Base-by-base conservation (phyloP, 2,113 vertebrate species). In the Pituophis catenifer region DNA sequence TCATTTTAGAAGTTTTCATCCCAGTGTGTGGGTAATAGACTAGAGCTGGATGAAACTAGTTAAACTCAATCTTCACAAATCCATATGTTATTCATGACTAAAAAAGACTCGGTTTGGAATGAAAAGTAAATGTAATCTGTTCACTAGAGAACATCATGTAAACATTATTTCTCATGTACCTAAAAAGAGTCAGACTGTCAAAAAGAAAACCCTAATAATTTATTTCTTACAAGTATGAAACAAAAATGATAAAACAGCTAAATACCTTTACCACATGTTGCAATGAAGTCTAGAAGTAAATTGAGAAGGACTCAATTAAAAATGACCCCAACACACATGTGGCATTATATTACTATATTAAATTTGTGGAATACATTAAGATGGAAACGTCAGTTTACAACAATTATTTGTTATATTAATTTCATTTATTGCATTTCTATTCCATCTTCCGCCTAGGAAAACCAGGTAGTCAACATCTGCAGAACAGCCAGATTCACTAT, bases 201-300 rank as follows among this genome's bases (percentile, higher is more conserved):
- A 91, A 62, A 91, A 50, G 93, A 94, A 65, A 54, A 93, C 93
- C 90, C 91, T 95, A 95, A 92, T 88, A 95, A 44, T 23, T 93
- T 94, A 96, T 96, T 95, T 96, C 95, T 95, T 96, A 97, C 86
- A 95, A 94, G 95, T 90, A 95, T 65, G 93, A 90, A 95, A 95
- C 90, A 95, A 96, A 96, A 57, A 91, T 93, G 95, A 85, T 92
- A 94, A 90, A 91, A 94, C 93, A 92, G 95, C 88, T 55, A 94
- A 93, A 95, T 96, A 95, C 94, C 93, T 95, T 92, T 94, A 95
- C 95, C 96, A 95, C 89, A 59, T 29, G n/a, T 26, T 85, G 70
- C 75, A 57, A 95, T 94, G 96, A 93, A 58, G 92, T 91, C 94
- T 96, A 23, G 21, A 87, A 94, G 65, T 9, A n/a, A 59, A 58